phyloP scores from a whole-genome alignment of 2,888 invertebrate species.

The Synergus laeviventris region DNA sequence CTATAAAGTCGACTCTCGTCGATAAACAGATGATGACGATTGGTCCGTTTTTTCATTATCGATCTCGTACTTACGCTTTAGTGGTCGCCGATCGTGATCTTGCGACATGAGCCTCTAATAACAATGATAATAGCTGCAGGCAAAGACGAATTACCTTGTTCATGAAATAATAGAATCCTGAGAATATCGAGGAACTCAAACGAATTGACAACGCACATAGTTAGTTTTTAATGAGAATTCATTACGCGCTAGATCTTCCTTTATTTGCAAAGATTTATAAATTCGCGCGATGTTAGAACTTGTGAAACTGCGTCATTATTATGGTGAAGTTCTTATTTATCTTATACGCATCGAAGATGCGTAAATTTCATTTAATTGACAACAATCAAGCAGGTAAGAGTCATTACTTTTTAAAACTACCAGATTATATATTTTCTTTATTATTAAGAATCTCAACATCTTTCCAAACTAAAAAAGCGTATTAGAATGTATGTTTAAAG shows the following conservation, averaged over 20 bases:
- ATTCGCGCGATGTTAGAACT: constrained; percentile 7
- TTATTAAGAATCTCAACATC: not conserved
- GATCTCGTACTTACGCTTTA: constrained; percentile 5
- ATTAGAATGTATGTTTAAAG: not conserved
- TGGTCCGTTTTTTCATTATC: not conserved
- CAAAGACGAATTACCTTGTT: constrained; percentile 50
- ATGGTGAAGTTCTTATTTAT: constrained; percentile 2
- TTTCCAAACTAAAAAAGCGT: not conserved
- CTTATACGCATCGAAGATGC: constrained; percentile 8
- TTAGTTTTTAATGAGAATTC: constrained; percentile 20
- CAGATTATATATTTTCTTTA: not conserved
- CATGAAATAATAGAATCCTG: constrained; percentile 15
- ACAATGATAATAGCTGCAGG: constrained; percentile 49
- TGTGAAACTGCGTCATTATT: constrained; percentile 20
- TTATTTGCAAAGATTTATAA: constrained; percentile 26
- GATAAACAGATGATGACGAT: constrained; percentile 4
- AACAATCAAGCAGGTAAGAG: not conserved
- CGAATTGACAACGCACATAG: not conserved
- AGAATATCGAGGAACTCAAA: not conserved
- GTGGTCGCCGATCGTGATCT: constrained; percentile 10
- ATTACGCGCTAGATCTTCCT: constrained; percentile 9
- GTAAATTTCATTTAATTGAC: constrained; percentile 22
- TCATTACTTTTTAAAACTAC: not conserved
- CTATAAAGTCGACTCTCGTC: constrained; percentile 2
- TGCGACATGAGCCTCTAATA: constrained; percentile 33